Conservation (phyloP, 2,888 invertebrate species). For the Bombyx huttoni region DNA sequence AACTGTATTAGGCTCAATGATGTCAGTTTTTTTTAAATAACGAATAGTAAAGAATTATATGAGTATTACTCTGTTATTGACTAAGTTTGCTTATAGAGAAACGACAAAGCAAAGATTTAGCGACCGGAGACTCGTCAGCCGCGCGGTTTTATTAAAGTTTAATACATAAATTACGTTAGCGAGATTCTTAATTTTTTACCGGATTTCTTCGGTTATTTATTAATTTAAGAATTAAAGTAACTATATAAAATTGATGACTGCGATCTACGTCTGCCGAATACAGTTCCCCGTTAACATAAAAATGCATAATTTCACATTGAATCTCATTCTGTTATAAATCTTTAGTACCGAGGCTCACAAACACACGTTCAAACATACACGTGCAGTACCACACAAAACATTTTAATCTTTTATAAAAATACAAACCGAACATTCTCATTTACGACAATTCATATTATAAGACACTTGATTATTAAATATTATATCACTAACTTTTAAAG, state of each 20-base stretch:
- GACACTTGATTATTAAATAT: slow-evolving; percentile 34
- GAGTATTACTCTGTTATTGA: too few relatives aligned
- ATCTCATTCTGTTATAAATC: slow-evolving; percentile 12
- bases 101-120: too few relatives aligned
- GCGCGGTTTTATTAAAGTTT: too few relatives aligned
- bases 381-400: not conserved
- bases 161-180: too few relatives aligned
- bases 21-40: not conserved
- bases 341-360: slow-evolving; percentile 21
- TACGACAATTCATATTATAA: slow-evolving; percentile 27
- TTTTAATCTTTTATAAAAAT: slow-evolving; percentile 47
- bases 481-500: slow-evolving; percentile 17
- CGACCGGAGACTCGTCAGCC: too few relatives aligned
- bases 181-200: too few relatives aligned
- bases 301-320: slow-evolving; percentile 10
- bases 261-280: not conserved
- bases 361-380: not conserved
- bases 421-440: slow-evolving; percentile 32
- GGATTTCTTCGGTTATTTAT: too few relatives aligned
- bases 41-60: not conserved
- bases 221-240: not conserved
- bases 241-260: not conserved
- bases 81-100: too few relatives aligned
- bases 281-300: not conserved
- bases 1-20: not conserved